These are phyloP conservation scores for Notechis scutatus DNA, from an alignment of 2,113 vertebrate species.

Conservation along the genomic window DNA sequence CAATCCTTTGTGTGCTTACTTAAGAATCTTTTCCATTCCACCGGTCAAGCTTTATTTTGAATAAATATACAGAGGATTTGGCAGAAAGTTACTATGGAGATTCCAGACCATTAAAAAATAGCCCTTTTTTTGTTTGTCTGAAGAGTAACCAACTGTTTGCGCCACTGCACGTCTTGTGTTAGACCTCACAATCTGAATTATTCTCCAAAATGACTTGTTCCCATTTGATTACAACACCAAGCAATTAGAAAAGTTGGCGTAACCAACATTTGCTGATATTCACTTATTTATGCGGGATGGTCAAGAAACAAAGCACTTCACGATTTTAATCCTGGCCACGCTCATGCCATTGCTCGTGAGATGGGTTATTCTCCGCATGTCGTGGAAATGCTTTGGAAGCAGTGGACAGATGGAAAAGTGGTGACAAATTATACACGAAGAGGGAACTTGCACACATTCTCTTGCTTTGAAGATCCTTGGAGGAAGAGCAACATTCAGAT, in stretches of 20 bases:
- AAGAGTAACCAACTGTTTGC: neutral
- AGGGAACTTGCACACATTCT: neutral
- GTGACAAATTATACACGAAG: neutral
- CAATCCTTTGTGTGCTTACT: neutral
- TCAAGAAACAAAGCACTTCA: neutral
- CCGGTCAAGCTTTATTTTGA: neutral
- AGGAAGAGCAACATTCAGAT: neutral
- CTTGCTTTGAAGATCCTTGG: neutral
- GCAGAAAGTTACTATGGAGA: neutral
- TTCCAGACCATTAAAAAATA: neutral
- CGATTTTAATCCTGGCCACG: neutral
- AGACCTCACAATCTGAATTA: neutral
- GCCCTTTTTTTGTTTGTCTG: neutral
- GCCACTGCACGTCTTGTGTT: neutral
- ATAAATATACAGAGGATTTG: neutral
- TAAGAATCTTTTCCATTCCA: neutral
- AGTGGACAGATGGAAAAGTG: too few relatives aligned
- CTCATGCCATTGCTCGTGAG: neutral
- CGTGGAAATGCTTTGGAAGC: neutral
- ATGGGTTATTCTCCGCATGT: neutral
- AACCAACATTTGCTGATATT: neutral
- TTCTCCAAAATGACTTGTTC: neutral
- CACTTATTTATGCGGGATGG: neutral
- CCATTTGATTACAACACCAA: neutral
- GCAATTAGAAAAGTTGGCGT: neutral